Evolutionary conservation across 2,797 vertebrate species (phyloP).

Genomic region (Nyctalus aviator): DNA sequence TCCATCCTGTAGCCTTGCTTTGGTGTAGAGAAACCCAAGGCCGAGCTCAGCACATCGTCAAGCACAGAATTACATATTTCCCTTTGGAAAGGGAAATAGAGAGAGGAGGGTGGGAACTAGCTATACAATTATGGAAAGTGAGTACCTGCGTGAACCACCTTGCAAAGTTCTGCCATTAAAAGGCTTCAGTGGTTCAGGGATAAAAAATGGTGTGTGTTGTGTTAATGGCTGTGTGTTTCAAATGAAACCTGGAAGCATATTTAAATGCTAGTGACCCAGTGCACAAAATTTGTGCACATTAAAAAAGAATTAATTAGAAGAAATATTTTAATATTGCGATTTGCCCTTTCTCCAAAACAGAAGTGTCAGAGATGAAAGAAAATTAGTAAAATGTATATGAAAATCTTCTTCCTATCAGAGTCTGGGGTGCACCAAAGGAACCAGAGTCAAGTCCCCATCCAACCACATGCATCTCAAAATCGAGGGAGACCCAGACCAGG

Average conservation of each 20-base stretch:
- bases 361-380: no score
- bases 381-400: no score
- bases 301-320: no score
- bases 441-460: no score
- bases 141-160: neutral
- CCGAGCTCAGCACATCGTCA: neutral
- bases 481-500: no score
- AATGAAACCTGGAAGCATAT: slow-evolving; percentile 51
- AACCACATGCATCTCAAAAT: no score
- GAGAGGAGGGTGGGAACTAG: neutral
- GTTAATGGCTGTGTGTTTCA: slow-evolving; percentile 43
- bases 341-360: no score
- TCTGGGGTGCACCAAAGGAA: no score
- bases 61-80: neutral
- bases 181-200: neutral
- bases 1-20: neutral
- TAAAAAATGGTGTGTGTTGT: slow-evolving; percentile 51
- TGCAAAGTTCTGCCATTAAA: slow-evolving; percentile 35
- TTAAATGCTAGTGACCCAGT: slow-evolving; percentile 38
- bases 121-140: neutral
- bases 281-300: no score
- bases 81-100: neutral
- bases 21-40: neutral
- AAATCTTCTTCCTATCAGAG: no score
- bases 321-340: no score